These are phyloP conservation scores for Encarsia formosa DNA, from an alignment of 2,888 invertebrate species.

Conservation along the genomic window DNA sequence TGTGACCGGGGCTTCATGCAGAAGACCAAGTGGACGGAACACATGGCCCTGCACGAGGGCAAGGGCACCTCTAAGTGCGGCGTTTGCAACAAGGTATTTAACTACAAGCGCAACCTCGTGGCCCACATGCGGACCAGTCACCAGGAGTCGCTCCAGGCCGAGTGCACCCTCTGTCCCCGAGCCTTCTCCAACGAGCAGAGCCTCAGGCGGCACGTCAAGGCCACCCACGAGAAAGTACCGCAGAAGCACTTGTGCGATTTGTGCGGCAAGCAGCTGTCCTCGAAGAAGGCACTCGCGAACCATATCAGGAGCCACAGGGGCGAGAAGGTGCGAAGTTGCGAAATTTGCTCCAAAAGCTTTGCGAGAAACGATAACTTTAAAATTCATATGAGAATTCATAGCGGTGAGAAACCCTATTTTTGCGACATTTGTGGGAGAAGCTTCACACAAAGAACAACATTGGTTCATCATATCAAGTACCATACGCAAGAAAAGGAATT, in stretches of 20 bases:
- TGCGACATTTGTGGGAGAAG: conserved; percentile 50
- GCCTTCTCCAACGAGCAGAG: conserved; percentile 33
- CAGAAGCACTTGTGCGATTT: conserved; percentile 43
- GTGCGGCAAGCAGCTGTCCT: conserved; percentile 38
- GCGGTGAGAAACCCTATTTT: conserved; percentile 52
- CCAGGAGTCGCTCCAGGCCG: conserved; percentile 15
- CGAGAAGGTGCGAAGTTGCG: conserved; percentile 39
- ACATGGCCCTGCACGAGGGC: conserved; percentile 38
- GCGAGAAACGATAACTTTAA: conserved; percentile 47
- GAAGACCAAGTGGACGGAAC: conserved; percentile 39
- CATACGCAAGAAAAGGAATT: conserved; percentile 49
- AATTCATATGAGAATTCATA: conserved; percentile 50
- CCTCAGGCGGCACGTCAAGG: conserved; percentile 35
- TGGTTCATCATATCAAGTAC: conserved; percentile 46
- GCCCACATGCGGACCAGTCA: conserved; percentile 39
- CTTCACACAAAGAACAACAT: conserved; percentile 47
- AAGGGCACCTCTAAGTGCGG: conserved; percentile 35
- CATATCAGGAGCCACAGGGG: conserved; percentile 32
- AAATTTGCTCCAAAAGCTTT: conserved; percentile 49
- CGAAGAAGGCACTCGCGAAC: conserved; percentile 33
- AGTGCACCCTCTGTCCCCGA: conserved; percentile 37
- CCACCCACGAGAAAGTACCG: conserved; percentile 39
- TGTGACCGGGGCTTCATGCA: conserved; percentile 41
- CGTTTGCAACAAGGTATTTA: conserved; percentile 39
- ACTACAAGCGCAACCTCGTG: conserved; percentile 42